These are phyloP conservation scores for Peromyscus eremicus DNA, from an alignment of 2,797 vertebrate species.

Conservation along the genomic window DNA sequence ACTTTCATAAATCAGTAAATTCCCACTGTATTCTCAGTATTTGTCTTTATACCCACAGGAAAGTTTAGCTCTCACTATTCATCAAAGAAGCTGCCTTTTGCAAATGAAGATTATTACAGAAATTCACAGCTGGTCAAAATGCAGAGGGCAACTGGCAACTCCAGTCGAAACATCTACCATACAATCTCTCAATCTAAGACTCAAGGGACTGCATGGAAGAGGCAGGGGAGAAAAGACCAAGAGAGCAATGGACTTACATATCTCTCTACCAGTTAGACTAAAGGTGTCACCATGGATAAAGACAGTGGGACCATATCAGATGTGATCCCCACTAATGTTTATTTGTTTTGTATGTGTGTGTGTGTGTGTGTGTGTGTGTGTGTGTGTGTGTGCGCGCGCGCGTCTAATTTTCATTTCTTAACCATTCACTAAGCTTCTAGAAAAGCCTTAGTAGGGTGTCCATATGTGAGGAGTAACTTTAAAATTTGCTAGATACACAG, in stretches of 20 bases:
- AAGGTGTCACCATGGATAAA: background rate
- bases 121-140: background rate
- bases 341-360: background rate
- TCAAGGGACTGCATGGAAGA: too few species aligned
- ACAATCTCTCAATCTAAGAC: background rate
- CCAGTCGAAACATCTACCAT: background rate
- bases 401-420: slow-evolving; percentile 5
- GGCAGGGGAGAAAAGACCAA: background rate
- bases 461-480: background rate
- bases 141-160: background rate
- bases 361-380: too few species aligned
- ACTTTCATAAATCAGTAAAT: background rate
- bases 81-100: background rate
- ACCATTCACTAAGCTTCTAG: background rate
- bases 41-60: background rate
- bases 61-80: background rate
- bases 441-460: background rate
- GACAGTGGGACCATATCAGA: background rate
- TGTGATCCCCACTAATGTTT: background rate
- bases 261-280: background rate
- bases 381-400: background rate
- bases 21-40: background rate
- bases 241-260: background rate
- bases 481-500: background rate
- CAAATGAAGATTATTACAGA: background rate